phyloP scores from a whole-genome alignment of 2,888 invertebrate species.

The Nymphalis c-album region DNA sequence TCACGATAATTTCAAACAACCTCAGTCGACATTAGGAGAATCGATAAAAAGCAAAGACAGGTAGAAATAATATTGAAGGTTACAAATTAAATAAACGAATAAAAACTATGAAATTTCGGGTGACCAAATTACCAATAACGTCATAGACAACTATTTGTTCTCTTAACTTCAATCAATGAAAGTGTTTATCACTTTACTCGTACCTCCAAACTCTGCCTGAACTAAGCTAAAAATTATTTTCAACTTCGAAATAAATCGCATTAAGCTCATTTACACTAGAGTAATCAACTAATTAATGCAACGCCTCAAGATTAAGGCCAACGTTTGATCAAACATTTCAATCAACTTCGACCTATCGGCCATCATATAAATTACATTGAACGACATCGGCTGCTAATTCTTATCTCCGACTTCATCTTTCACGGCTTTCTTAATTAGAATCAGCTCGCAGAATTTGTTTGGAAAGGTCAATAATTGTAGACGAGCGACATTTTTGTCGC shows the following conservation, averaged over 20 bases:
- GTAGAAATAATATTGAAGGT: no score
- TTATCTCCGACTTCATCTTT: slow-evolving; percentile 69
- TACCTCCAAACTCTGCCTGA: not conserved
- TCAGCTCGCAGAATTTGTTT: slow-evolving; percentile 51
- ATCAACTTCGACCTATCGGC: slow-evolving; percentile 26
- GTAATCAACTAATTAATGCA: slow-evolving; percentile 7
- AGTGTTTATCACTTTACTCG: no score
- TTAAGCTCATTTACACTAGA: not conserved
- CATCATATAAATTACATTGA: slow-evolving; percentile 40
- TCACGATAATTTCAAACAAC: no score
- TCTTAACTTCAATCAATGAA: no score
- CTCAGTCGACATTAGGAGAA: no score
- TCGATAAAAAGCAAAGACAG: no score
- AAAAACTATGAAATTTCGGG: no score
- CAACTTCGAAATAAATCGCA: not conserved
- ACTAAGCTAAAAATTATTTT: slow-evolving; percentile 1
- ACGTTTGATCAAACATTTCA: slow-evolving; percentile 30
- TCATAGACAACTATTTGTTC: no score
- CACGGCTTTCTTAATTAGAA: slow-evolving; percentile 70
- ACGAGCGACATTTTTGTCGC: slow-evolving; percentile 38
- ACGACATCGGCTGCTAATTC: slow-evolving; percentile 52
- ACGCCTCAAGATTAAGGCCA: slow-evolving; percentile 12
- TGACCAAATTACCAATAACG: no score
- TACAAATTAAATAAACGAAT: no score
- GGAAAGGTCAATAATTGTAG: slow-evolving; percentile 27